Conservation (phyloP, 2,797 vertebrate genomes). For the Sebastes diploproa region DNA sequence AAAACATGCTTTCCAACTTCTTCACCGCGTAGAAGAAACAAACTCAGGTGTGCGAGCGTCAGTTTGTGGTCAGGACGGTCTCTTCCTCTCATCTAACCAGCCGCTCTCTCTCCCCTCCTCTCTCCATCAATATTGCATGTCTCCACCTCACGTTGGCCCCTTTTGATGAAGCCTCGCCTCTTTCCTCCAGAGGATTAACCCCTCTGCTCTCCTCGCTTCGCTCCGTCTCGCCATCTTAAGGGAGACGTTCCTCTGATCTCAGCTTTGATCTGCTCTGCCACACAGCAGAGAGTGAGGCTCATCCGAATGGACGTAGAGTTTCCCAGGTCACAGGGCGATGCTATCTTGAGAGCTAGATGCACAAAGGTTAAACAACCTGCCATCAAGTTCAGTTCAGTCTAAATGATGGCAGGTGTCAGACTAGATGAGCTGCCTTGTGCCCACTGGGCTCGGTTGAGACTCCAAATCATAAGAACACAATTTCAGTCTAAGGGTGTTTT, state of each 20-base stretch:
- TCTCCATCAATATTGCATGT: conserved; percentile 65
- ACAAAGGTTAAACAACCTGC: conserved; percentile 14
- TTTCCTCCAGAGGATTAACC: conserved; percentile 51
- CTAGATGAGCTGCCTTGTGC: neutral
- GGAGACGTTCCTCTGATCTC: conserved; percentile 39
- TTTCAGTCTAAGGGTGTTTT: neutral
- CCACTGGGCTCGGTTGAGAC: neutral
- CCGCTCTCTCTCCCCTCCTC: conserved; percentile 11
- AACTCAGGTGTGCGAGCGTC: neutral
- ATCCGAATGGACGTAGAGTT: neutral
- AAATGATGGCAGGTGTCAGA: neutral
- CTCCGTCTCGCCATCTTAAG: neutral
- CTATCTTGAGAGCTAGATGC: neutral
- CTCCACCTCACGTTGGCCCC: conserved; percentile 30
- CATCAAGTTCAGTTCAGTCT: conserved; percentile 2
- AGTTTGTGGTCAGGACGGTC: conserved; percentile 15
- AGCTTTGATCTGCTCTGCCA: conserved; percentile 22
- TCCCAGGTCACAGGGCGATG: conserved; percentile 11
- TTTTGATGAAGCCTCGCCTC: conserved; percentile 50
- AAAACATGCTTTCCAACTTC: conserved; percentile 5
- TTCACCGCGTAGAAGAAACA: neutral
- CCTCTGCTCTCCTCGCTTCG: conserved; percentile 14
- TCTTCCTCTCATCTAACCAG: conserved; percentile 25
- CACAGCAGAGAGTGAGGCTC: conserved; percentile 13
- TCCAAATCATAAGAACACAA: neutral